Evolutionary conservation across 2,888 invertebrate species (phyloP), one percentile per base, ranked within the genome.

Genomic region (Eristalis intricaria): DNA sequence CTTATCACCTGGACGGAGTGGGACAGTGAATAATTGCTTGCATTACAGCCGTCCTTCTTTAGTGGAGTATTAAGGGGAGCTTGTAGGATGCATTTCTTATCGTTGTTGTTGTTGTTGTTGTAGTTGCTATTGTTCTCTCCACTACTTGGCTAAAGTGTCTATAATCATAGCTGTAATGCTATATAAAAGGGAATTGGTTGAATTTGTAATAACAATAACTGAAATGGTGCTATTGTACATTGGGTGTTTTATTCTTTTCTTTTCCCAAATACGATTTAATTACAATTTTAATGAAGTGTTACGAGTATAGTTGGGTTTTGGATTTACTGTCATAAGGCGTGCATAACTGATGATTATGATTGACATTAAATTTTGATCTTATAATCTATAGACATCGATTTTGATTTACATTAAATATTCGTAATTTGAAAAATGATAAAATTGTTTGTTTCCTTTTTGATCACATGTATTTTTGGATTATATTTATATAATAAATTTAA

Each of bases 141-240:
- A 22, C 56, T 32, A 73, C 79, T 87, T 66, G 64, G 71, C 60
- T 79, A 19, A 83, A 87, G 87, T 87, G 79, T 84, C 87, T 80
- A 87, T 87, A 87, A 87, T 80, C 83, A 84, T 87, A 87, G 87
- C 83, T 76, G 83, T 87, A 76, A 83, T 84, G 84, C 61, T 79
- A 40, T 73, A 87, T 80, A 83, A 87, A 83, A 78, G 71, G 71
- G 73, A 87, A 87, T 87, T 87, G 87, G 87, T 87, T 87, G 73
- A 79, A 87, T 83, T 86, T 87, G 79, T 87, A 79, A 87, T 87
- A 87, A 87, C 83, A 87, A 87, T 87, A 87, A 87, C 84, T 76
- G 84, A 79, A 87, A 87, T 83, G 83, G 86, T 87, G 84, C 79
- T 66, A 87, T 87, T 87, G 84, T 84, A 75, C 70, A 80, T 77